Base-by-base conservation (phyloP, 2,888 invertebrate species). In the Archips crataeganus region DNA sequence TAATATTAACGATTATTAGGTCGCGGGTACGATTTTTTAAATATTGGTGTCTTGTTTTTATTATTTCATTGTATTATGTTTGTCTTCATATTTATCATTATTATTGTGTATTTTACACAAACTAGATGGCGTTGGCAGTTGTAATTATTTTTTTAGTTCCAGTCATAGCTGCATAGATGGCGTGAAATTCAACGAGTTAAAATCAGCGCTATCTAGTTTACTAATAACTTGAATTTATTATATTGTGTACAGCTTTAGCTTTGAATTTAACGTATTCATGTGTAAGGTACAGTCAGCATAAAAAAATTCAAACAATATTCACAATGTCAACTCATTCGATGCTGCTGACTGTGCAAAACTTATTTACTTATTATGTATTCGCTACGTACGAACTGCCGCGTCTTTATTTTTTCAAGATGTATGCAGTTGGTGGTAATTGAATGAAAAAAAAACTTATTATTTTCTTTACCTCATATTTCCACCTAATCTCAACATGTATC, bases 341-440 rank as follows among this genome's bases (percentile, higher is more conserved):
- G 9, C 42, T 57, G 60, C 23, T 36, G 36, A 36, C 23, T 36
- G 11, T 64, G 23, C 11, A 23, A 54, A 34, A 32, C n/a, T 61
- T 66, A 47, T 32, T 69, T 59, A 60, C 69, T 11, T 34, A 69
- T 51, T 63, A 42, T 68, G 10, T 51, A 54, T 74, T 64, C 59
- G 42, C 63, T 42, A 47, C 66, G 62, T 71, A 59, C 68, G 61
- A 80, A 83, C 89, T 92, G 91, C 82, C 89, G 84, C 90, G 81
- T 90, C 92, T 93, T 93, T 91, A 83, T 84, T 79, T 83, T 77
- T 65, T 82, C 80, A 92, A 92, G 91, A 91, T 77, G 84, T 83
- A 80, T 73, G 78, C 84, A 85, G 84, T 83, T 76, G 15, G 23
- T 47, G 45, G 32, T 9, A 34, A 34, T 69, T n/a, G 68, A 57